Evolutionary conservation across 2,113 vertebrate genomes (phyloP).

Genomic region (Noctilio leporinus): DNA sequence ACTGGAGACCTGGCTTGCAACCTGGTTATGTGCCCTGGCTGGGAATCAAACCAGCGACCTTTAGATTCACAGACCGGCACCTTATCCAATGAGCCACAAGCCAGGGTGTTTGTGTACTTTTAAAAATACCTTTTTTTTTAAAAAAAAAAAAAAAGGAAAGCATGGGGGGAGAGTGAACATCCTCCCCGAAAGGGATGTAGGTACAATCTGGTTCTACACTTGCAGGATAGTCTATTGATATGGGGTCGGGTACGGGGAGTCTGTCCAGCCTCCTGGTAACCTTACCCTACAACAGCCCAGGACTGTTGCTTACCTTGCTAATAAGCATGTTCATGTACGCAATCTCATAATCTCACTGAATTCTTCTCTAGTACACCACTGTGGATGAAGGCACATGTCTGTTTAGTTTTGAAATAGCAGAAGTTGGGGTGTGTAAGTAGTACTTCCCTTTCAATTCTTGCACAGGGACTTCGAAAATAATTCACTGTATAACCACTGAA

Average conservation of each 20-base stretch:
- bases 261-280: not conserved
- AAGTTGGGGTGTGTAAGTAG: not conserved
- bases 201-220: not conserved
- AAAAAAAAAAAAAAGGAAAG: not conserved
- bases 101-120: not conserved
- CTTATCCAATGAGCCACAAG: no score
- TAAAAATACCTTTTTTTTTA: not conserved
- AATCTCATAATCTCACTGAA: constrained; percentile 40
- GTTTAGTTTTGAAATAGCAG: constrained; percentile 36
- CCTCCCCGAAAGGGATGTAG: not conserved
- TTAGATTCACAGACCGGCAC: no score
- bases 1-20: no score
- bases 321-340: constrained; percentile 49
- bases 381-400: not conserved
- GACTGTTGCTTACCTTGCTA: no score
- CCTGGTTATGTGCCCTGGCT: no score
- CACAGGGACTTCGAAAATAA: not conserved
- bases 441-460: constrained; percentile 15
- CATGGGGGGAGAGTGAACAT: not conserved
- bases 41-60: no score
- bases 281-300: not conserved
- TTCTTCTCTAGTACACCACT: not conserved
- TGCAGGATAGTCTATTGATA: not conserved
- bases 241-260: no score
- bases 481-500: not conserved